Evolutionary conservation across 2,113 vertebrate genomes (phyloP), one percentile per base, ranked within the genome.

Genomic region (Scortum barcoo): DNA sequence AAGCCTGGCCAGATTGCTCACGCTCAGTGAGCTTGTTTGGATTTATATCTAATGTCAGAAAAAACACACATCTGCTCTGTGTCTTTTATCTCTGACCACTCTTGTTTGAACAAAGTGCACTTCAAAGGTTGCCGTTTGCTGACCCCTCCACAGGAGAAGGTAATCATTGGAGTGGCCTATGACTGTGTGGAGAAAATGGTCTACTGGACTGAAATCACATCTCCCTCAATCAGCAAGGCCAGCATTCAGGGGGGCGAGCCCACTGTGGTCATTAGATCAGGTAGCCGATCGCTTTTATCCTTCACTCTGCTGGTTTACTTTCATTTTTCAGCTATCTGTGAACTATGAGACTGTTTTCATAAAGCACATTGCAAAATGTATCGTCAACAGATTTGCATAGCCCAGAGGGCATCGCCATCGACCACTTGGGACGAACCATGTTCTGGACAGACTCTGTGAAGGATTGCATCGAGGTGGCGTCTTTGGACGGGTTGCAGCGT

Each of bases 191-290:
- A 98, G 71, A 97, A 97, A 90, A 94, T 97, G 95, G 95, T 99
- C 57, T 99, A 98, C 89, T 99, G 97, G 97, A 99, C 97, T 0
- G 97, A 99, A 76, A 98, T 99, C 91, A 96, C 95, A 0, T 95
- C 96, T 7, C 97, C 97, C 33, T 96, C 97, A 0, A 98, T 99
- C 77, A 97, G 96, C 90, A 97, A 96, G 72, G 97, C 96, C 82
- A 97, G 94, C 65, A 91, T 98, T 20, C 91, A 95, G 9, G 97
- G 97, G 0, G 97, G 97, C 22, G 97, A 97, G 42, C 95, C 97
- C 33, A 70, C 89, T 19, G 85, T 90, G 4, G 91, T 99, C 82
- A 93, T 99, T 69, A 94, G 78, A 90, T 95, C 96, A 95, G 97
- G 97, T 98, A 90, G 80, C 50, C 12, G 1, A 48, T 66, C 2